Conservation (phyloP, 2,888 invertebrate species). For the Drosophila parthenogenetica region DNA sequence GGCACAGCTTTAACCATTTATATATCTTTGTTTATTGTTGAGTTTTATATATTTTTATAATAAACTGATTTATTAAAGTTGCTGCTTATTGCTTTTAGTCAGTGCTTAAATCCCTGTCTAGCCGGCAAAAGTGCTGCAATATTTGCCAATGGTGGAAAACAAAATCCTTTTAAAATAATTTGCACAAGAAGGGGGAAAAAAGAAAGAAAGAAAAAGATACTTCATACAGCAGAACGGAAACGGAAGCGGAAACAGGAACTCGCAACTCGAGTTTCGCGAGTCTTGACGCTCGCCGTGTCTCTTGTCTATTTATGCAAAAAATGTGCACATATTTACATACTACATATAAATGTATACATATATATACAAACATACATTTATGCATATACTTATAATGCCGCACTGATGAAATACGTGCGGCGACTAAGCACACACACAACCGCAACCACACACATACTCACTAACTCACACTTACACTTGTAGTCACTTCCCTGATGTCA, state of each 20-base stretch:
- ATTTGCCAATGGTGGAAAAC: conserved; percentile 49
- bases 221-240: conserved; percentile 52
- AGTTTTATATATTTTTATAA: conserved; percentile 24
- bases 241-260: conserved; percentile 64
- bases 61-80: background rate
- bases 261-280: conserved; percentile 31
- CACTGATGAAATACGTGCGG: conserved; percentile 77
- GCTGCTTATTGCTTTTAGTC: too few species aligned
- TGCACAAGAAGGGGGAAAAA: conserved; percentile 26
- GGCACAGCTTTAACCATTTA: background rate
- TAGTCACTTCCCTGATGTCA: conserved; percentile 65
- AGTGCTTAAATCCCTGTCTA: conserved; percentile 15
- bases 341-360: conserved; percentile 1
- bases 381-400: conserved; percentile 61
- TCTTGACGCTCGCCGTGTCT: conserved; percentile 44
- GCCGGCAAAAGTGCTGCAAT: conserved; percentile 44
- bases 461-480: conserved; percentile 9
- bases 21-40: conserved; percentile 14
- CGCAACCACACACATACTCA: conserved; percentile 3
- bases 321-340: conserved; percentile 42
- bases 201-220: background rate
- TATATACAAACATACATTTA: background rate
- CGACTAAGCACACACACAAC: conserved; percentile 39
- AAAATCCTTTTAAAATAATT: conserved; percentile 79
- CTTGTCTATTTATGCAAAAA: conserved; percentile 75